A percentile compares a stretch with the other conserved stretches of the same genome.
phyloP scores from a whole-genome alignment of 2,797 vertebrate species.

The Acanthurus tractus region DNA sequence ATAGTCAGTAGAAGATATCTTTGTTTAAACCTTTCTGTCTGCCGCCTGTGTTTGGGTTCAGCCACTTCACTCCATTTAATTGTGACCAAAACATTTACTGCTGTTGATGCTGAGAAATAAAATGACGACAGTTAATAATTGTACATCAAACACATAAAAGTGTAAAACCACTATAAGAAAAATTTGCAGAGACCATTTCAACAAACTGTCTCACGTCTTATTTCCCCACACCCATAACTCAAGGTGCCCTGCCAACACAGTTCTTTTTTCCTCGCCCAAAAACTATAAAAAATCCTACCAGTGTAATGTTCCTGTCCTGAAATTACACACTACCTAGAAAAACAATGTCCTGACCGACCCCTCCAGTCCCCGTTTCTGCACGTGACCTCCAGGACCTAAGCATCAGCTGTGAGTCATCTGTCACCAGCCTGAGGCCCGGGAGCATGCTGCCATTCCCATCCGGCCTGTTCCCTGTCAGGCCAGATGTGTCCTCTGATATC shows the following conservation, averaged over 20 bases:
- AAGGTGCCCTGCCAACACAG: slow-evolving; percentile 1
- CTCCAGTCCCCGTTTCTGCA: slow-evolving; percentile 1
- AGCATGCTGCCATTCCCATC: slow-evolving; percentile 70
- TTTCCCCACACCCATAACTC: neutral
- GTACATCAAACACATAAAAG: neutral
- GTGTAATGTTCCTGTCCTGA: slow-evolving; percentile 4
- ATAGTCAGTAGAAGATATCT: too few species aligned
- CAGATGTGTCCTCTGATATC: slow-evolving; percentile 82
- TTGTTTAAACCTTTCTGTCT: too few species aligned
- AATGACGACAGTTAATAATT: neutral
- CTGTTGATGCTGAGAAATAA: neutral
- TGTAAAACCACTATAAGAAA: neutral
- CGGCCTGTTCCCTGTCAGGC: slow-evolving; percentile 65
- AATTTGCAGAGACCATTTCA: slow-evolving; percentile 1
- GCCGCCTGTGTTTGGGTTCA: too few species aligned
- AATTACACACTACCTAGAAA: slow-evolving; percentile 15
- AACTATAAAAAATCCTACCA: neutral
- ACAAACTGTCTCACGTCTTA: neutral
- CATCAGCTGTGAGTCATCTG: slow-evolving; percentile 75
- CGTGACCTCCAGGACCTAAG: slow-evolving; percentile 52
- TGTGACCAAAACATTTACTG: neutral
- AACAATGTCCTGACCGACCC: slow-evolving; percentile 26
- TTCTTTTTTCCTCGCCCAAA: slow-evolving; percentile 10
- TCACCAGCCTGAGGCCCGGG: slow-evolving; percentile 55
- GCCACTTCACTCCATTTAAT: too few species aligned